Percentiles rank a stretch among this genome's conserved stretches.
phyloP scores from a whole-genome alignment of 2,113 vertebrate species.

The Xyrauchen texanus region DNA sequence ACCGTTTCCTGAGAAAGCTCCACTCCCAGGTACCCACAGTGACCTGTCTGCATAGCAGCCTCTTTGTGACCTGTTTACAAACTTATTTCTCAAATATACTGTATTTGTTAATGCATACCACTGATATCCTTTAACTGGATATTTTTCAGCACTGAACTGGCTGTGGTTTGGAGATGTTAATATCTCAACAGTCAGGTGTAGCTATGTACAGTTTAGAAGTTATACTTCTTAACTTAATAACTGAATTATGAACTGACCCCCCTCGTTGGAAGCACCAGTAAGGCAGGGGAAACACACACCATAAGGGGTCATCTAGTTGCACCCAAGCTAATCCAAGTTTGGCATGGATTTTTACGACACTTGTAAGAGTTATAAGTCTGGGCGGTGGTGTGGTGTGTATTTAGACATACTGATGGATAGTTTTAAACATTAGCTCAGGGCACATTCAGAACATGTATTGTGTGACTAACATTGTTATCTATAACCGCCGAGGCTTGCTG shows the following conservation, averaged over 20 bases:
- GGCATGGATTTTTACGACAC: constrained; percentile 15
- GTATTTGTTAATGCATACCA: background rate
- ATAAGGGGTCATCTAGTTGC: constrained; percentile 21
- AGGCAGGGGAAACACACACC: constrained; percentile 13
- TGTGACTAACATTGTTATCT: constrained; percentile 8
- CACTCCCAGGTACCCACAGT: constrained; percentile 20
- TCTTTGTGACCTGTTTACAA: constrained; percentile 36
- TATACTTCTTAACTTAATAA: background rate
- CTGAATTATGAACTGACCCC: background rate
- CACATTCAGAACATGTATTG: background rate
- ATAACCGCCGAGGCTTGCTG: background rate
- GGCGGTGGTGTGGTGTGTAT: constrained; percentile 14
- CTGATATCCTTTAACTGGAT: constrained; percentile 5
- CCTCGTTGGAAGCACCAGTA: constrained; percentile 5
- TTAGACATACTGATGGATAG: constrained; percentile 5
- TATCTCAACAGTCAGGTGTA: background rate
- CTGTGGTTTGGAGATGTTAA: background rate
- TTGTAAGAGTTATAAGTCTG: too few species aligned
- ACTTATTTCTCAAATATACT: constrained; percentile 13
- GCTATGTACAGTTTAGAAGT: background rate
- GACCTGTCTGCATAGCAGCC: constrained; percentile 18
- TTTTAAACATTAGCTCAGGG: constrained; percentile 15
- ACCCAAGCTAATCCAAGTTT: constrained; percentile 32
- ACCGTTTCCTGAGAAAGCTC: constrained; percentile 22
- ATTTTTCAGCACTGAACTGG: background rate